These are phyloP conservation scores for Laupala kohalensis DNA, from an alignment of 1,140 invertebrate genomes.

Conservation along the genomic window DNA sequence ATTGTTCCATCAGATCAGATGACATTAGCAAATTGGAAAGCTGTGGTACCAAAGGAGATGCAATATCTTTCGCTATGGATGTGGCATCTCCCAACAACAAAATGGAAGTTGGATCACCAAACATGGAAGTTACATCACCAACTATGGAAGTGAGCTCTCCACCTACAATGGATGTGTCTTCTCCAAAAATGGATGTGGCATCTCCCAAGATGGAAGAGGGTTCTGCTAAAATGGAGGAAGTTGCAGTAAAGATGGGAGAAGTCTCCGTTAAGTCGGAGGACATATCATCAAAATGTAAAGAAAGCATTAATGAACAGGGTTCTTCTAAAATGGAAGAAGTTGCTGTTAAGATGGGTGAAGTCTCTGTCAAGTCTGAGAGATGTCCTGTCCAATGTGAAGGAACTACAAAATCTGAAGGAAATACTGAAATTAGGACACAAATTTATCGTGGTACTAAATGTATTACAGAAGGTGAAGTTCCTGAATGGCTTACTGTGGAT, in stretches of 20 bases:
- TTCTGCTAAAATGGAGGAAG: background rate
- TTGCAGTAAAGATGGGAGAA: background rate
- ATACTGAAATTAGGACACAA: background rate
- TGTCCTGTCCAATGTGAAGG: background rate
- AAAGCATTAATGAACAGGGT: background rate
- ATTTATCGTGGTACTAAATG: background rate
- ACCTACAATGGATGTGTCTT: too few species aligned
- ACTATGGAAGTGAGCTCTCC: too few species aligned
- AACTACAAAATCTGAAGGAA: background rate
- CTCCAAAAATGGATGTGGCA: background rate
- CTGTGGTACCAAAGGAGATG: too few species aligned
- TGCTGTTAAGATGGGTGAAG: background rate
- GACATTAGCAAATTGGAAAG: too few species aligned
- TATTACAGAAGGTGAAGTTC: background rate
- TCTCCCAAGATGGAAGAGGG: background rate
- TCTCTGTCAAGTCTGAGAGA: background rate
- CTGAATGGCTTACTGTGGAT: background rate
- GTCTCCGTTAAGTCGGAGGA: background rate
- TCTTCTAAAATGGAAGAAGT: background rate
- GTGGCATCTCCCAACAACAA: background rate
- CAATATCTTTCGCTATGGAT: background rate
- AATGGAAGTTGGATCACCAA: background rate
- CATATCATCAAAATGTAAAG: background rate
- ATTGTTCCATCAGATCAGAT: too few species aligned
- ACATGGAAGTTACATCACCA: background rate